phyloP scores from a whole-genome alignment of 1,140 invertebrate species.

The Drosophila orena region DNA sequence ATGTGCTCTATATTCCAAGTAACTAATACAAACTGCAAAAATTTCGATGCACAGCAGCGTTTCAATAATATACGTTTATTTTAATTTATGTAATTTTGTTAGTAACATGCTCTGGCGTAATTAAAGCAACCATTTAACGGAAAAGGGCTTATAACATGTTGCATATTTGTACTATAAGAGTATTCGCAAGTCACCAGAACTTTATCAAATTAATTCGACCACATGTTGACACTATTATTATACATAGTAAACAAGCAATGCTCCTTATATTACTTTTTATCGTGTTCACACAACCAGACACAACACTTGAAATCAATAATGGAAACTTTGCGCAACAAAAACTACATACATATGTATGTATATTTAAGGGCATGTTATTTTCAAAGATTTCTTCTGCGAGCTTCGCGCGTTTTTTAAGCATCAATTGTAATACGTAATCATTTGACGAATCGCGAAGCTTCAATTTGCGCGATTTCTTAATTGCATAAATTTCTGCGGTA shows the following conservation, averaged over 20 bases:
- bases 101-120: too few relatives aligned
- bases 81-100: too few relatives aligned
- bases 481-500: background rate
- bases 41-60: too few relatives aligned
- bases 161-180: background rate
- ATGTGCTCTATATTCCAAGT: too few relatives aligned
- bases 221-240: background rate
- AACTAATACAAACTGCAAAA: too few relatives aligned
- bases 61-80: too few relatives aligned
- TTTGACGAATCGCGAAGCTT: background rate
- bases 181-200: background rate
- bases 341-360: too few relatives aligned
- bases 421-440: slow-evolving; percentile 31
- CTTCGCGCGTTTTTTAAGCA: slow-evolving; percentile 6
- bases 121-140: too few relatives aligned
- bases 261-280: background rate
- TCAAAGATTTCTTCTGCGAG: background rate
- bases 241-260: slow-evolving; percentile 5
- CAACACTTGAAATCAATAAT: background rate
- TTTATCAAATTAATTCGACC: too few relatives aligned
- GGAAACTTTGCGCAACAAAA: background rate
- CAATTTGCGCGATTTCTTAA: slow-evolving; percentile 13
- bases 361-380: slow-evolving; percentile 15
- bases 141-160: too few relatives aligned
- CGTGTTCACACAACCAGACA: background rate